phyloP scores from a whole-genome alignment of 2,113 vertebrate species.

The Tichodroma muraria region DNA sequence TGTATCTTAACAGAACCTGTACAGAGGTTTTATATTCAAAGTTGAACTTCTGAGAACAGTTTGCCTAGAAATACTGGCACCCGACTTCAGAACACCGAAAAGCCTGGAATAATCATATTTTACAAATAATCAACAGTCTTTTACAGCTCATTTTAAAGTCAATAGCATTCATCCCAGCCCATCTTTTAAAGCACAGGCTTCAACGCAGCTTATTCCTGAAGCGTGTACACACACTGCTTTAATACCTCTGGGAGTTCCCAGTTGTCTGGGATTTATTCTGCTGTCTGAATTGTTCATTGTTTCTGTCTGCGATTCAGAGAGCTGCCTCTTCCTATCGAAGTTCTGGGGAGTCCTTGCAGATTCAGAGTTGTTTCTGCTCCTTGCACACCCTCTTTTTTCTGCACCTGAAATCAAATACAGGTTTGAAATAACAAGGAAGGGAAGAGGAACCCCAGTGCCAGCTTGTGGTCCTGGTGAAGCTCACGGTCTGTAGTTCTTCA shows the following conservation, averaged over 20 bases:
- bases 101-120: neutral
- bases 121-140: neutral
- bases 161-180: neutral
- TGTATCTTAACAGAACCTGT: neutral
- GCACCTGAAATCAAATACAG: slow-evolving; percentile 68
- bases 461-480: neutral
- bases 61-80: neutral
- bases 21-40: neutral
- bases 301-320: slow-evolving; percentile 61
- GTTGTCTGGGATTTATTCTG: slow-evolving; percentile 60
- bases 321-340: slow-evolving; percentile 59
- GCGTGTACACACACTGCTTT: slow-evolving; percentile 1
- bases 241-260: slow-evolving; percentile 72
- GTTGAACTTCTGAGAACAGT: neutral
- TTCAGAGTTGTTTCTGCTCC: slow-evolving; percentile 62
- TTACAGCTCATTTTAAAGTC: neutral
- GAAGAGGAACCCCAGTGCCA: neutral
- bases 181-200: slow-evolving; percentile 13
- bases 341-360: slow-evolving; percentile 44
- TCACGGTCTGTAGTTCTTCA: neutral
- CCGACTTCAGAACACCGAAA: neutral
- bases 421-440: slow-evolving; percentile 9
- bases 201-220: slow-evolving; percentile 47
- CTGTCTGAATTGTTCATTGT: slow-evolving; percentile 65
- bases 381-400: slow-evolving; percentile 57